Base-by-base conservation (phyloP, 2,113 vertebrate species). In the Xenopus borealis region DNA sequence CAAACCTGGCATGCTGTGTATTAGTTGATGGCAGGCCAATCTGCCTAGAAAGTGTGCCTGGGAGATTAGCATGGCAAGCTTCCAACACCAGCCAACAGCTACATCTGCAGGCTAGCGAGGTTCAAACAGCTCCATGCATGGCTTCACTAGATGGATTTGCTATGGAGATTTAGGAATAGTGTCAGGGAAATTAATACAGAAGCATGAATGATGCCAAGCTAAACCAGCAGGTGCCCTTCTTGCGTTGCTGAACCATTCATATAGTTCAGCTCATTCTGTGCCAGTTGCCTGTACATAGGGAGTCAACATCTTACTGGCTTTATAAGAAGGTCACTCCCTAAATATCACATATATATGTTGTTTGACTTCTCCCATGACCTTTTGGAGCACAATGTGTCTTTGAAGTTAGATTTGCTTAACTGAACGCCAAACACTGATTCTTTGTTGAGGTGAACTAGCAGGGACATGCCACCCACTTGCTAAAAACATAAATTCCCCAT, bases 121-220 rank as follows among this genome's bases (percentile, higher is more conserved):
- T 0, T 0, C 0, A 0, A 12, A 23, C 47, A 3, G 0, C 0
- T 57, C 55, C 3, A 1, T 71, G 10, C 30, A 78, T 20, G 57
- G 0, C 0, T 59, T 76, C 80, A 68, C 82, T 75, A 71, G 79
- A 79, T 81, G 80, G 82, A 80, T 66, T 4, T 0, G 0, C 0
- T 13, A 69, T 18, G 78, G 18, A 57, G n/a, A 47, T 62, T 72
- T 72, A 46, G 18, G 79, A 19, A 1, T 76, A 0, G 0, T 68
- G 58, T 40, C 83, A 69, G 75, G 76, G 78, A 80, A 75, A 19
- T 7, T 17, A 33, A 18, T 17, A 1, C 63, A 17, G 30, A 27
- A 6, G 19, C 55, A n/a, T 23, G 14, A 61, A 20, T 40, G 40
- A 11, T 46, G 63, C 33, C 63, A 66, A 19, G 8, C 17, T 17